A percentile compares a stretch with the other conserved stretches of the same genome.
phyloP scores from a whole-genome alignment of 2,113 vertebrate species.

The Trogon surrucura region DNA sequence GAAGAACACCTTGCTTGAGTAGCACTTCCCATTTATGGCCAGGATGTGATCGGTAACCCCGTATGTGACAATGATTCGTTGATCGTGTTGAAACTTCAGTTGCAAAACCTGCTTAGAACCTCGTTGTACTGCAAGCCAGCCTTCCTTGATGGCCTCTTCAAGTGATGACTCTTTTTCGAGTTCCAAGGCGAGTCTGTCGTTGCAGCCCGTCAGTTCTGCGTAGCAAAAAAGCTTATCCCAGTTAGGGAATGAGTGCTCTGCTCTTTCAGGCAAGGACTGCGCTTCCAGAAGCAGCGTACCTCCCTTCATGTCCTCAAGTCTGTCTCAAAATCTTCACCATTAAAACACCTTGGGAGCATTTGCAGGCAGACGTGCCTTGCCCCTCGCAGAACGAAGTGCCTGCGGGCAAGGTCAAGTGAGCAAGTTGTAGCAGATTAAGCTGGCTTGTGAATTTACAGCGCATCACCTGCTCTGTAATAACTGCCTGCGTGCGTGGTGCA shows the following conservation, averaged over 20 bases:
- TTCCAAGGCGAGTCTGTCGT: background rate
- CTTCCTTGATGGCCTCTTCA: background rate
- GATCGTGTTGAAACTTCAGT: background rate
- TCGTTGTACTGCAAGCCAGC: background rate
- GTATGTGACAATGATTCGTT: background rate
- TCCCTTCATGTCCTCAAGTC: background rate
- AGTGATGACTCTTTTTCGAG: accelerated
- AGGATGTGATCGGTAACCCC: background rate
- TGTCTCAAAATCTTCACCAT: background rate
- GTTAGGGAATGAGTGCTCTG: background rate
- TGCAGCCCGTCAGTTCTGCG: background rate
- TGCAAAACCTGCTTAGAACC: background rate
- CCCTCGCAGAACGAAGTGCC: background rate
- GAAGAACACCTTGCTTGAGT: background rate
- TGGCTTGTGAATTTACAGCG: background rate
- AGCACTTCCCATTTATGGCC: background rate
- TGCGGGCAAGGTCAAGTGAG: constrained; percentile 9
- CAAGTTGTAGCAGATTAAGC: constrained; percentile 18
- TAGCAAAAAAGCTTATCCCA: background rate
- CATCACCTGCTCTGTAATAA: background rate
- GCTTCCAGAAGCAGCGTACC: background rate
- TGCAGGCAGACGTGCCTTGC: background rate
- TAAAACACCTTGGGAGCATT: background rate
- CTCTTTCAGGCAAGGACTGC: background rate
- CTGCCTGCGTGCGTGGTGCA: background rate